Evolutionary conservation across 1,140 invertebrate genomes (phyloP).

Genomic region (Lucilia cuprina): DNA sequence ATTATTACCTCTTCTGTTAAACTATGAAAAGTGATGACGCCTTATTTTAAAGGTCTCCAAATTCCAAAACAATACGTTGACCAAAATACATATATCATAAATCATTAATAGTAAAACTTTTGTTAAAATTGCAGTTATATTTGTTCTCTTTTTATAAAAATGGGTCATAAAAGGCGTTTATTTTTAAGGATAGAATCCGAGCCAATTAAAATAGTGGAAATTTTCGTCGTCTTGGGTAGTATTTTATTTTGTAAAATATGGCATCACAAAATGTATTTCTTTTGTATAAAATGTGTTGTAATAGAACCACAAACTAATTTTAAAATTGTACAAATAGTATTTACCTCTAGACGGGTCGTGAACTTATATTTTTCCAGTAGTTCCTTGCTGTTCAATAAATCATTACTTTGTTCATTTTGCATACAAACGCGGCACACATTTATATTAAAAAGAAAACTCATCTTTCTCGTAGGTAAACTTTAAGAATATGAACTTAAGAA

Average conservation of each 20-base stretch:
- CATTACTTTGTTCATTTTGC: slow-evolving; percentile 32
- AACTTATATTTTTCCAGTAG: slow-evolving; percentile 36
- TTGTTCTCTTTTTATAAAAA: too few relatives aligned
- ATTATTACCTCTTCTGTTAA: too few relatives aligned
- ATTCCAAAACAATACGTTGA: too few relatives aligned
- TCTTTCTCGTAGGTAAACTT: background rate
- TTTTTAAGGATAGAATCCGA: too few relatives aligned
- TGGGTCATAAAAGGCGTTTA: too few relatives aligned
- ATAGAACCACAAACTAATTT: slow-evolving; percentile 11
- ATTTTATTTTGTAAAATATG: background rate
- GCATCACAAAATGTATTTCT: background rate
- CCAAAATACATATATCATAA: too few relatives aligned
- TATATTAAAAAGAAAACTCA: slow-evolving; percentile 43
- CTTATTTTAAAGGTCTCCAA: too few relatives aligned
- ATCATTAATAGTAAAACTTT: too few relatives aligned
- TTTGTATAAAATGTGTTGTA: slow-evolving; percentile 38
- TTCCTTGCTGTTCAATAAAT: slow-evolving; percentile 21
- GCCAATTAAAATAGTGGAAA: too few relatives aligned
- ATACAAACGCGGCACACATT: slow-evolving; percentile 42
- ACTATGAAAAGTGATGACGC: too few relatives aligned
- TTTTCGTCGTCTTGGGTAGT: too few relatives aligned
- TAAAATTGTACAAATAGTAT: slow-evolving; percentile 31
- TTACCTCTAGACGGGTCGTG: slow-evolving; percentile 38
- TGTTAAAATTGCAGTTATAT: too few relatives aligned
- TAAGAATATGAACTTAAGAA: background rate